These are phyloP conservation scores for Drosophila nr. perissopoda DNA, from an alignment of 2,888 invertebrate genomes.

Conservation along the genomic window DNA sequence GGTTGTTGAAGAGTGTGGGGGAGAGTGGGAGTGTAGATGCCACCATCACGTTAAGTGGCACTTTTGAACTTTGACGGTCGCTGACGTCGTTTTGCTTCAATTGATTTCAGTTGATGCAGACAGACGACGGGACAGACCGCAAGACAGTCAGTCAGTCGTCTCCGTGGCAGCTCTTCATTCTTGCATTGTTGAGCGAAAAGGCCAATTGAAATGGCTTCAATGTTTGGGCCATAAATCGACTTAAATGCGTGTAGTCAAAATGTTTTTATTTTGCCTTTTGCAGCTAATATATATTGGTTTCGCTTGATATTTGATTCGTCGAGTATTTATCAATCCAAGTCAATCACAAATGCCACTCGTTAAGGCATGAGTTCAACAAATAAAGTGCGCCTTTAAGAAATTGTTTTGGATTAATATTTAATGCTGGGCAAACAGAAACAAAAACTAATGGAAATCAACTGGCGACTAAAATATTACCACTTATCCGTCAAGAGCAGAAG, in stretches of 20 bases:
- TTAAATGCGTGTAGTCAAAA: slow-evolving; percentile 31
- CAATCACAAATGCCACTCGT: slow-evolving; percentile 19
- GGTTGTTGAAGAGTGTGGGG: slow-evolving; percentile 4
- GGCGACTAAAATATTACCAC: slow-evolving; percentile 7
- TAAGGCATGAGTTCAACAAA: slow-evolving; percentile 24
- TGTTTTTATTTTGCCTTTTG: slow-evolving; percentile 1
- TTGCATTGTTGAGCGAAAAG: slow-evolving; percentile 23
- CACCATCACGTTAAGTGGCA: slow-evolving; percentile 64
- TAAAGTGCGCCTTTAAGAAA: slow-evolving; percentile 34
- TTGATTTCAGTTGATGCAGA: slow-evolving; percentile 59
- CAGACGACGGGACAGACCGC: slow-evolving; percentile 10
- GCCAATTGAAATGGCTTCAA: slow-evolving; percentile 42
- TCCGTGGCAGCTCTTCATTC: neutral
- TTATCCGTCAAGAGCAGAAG: slow-evolving; percentile 26
- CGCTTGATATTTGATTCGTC: slow-evolving; percentile 1
- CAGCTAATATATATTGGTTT: slow-evolving; percentile 2
- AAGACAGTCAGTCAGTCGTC: slow-evolving; percentile 19
- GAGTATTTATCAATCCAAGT: slow-evolving; percentile 18
- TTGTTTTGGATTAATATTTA: slow-evolving; percentile 51
- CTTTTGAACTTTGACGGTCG: slow-evolving; percentile 76
- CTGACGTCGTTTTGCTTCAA: slow-evolving; percentile 61
- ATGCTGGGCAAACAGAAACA: slow-evolving; percentile 6
- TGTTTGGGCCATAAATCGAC: slow-evolving; percentile 39
- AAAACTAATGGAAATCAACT: slow-evolving; percentile 27
- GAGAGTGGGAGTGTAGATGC: slow-evolving; percentile 23